Evolutionary conservation across 2,797 vertebrate genomes (phyloP).

Genomic region (Euthynnus affinis): DNA sequence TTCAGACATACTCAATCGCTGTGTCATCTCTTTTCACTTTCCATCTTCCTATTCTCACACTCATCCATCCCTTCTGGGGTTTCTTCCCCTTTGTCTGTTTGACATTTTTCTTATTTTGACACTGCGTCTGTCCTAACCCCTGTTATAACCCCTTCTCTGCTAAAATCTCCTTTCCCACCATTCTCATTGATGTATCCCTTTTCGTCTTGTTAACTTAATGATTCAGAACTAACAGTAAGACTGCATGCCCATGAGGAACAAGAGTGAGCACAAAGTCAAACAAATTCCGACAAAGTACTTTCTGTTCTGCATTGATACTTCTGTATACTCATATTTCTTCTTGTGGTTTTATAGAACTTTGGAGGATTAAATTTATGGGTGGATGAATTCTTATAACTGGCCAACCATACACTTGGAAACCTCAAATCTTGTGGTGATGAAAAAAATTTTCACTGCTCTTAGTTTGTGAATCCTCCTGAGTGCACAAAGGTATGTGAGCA

Average conservation of each 20-base stretch:
- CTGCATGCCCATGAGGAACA: not conserved
- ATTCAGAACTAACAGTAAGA: not conserved
- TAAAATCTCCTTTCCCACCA: slow-evolving; percentile 56
- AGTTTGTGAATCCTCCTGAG: not conserved
- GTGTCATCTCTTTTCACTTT: slow-evolving; percentile 72
- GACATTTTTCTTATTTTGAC: slow-evolving; percentile 54
- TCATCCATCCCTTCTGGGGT: slow-evolving; percentile 59
- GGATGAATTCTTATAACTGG: slow-evolving; percentile 21
- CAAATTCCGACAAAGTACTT: slow-evolving; percentile 35
- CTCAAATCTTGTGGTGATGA: slow-evolving; percentile 14
- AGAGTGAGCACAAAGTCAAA: not conserved
- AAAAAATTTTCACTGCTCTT: not conserved
- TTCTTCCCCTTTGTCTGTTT: slow-evolving; percentile 63
- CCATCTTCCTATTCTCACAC: slow-evolving; percentile 76
- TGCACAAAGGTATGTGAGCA: not conserved
- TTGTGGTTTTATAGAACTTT: slow-evolving; percentile 31
- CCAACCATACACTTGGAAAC: slow-evolving; percentile 26
- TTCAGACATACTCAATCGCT: slow-evolving; percentile 56
- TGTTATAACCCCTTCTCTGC: slow-evolving; percentile 38
- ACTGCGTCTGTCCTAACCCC: slow-evolving; percentile 33
- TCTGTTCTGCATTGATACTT: slow-evolving; percentile 53
- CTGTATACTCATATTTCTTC: slow-evolving; percentile 44
- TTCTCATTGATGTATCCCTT: slow-evolving; percentile 12
- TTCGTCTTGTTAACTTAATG: slow-evolving; percentile 13
- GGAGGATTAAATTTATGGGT: slow-evolving; percentile 69